Percentiles rank a stretch among this genome's conserved stretches.
Evolutionary conservation across 2,113 vertebrate genomes (phyloP).

Genomic region (Marmota monax): DNA sequence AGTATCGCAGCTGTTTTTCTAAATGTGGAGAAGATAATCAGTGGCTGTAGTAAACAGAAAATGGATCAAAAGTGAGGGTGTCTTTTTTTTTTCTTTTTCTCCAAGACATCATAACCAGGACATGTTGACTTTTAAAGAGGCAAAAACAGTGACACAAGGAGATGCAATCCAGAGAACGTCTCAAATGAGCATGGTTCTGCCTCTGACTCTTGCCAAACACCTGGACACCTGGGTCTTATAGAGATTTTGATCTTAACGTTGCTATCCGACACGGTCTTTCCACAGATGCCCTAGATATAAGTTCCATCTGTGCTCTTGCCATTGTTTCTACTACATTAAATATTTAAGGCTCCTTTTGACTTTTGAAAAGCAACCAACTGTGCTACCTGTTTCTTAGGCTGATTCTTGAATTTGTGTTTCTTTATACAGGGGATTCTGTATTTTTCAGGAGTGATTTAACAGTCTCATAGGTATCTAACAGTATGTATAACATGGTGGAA

Average conservation of each 20-base stretch:
- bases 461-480: neutral
- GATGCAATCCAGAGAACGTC: fast-evolving
- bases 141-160: neutral
- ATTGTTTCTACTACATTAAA: neutral
- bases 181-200: neutral
- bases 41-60: conserved; percentile 62
- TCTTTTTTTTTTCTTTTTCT: neutral
- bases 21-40: conserved; percentile 78
- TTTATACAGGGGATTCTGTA: neutral
- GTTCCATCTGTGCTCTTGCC: neutral
- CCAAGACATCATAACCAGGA: neutral
- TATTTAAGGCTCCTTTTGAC: neutral
- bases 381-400: neutral
- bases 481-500: neutral
- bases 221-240: neutral
- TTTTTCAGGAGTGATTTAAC: conserved; percentile 7
- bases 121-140: neutral
- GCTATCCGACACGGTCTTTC: neutral
- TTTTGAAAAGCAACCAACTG: neutral
- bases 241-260: neutral
- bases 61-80: conserved; percentile 60
- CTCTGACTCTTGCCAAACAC: neutral
- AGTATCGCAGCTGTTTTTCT: conserved; percentile 82
- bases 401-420: neutral
- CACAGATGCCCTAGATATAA: neutral